phyloP scores from a whole-genome alignment of 2,797 vertebrate genomes.

The Clarias laeviceps region DNA sequence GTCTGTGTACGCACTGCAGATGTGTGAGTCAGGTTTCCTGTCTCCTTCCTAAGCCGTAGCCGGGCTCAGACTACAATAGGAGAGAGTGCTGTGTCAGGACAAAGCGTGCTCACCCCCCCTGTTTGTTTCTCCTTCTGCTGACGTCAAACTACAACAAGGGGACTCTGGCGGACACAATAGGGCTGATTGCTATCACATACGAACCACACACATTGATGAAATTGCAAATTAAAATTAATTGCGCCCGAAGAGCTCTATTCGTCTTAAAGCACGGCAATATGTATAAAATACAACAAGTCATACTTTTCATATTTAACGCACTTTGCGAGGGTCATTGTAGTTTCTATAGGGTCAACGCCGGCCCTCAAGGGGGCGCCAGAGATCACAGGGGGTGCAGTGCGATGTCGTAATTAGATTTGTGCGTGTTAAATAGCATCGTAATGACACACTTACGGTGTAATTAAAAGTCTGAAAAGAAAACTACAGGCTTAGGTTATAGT shows the following conservation, averaged over 20 bases:
- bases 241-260: neutral
- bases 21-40: conserved; percentile 90
- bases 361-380: too few relatives aligned
- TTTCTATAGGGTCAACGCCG: too few relatives aligned
- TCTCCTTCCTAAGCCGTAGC: conserved; percentile 87
- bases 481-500: neutral
- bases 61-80: conserved; percentile 72
- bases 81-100: conserved; percentile 57
- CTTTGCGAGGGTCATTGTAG: too few relatives aligned
- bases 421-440: too few relatives aligned
- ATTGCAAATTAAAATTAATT: neutral
- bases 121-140: conserved; percentile 71
- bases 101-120: conserved; percentile 47
- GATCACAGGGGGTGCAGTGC: too few relatives aligned
- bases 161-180: conserved; percentile 54
- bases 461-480: too few relatives aligned
- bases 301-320: neutral
- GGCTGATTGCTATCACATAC: conserved; percentile 5
- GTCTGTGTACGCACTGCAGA: conserved; percentile 32
- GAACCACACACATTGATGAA: conserved; percentile 16
- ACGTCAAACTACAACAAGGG: conserved; percentile 61
- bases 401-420: too few relatives aligned
- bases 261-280: neutral
- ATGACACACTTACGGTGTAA: too few relatives aligned
- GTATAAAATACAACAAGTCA: too few relatives aligned